These are phyloP conservation scores for Lypha dubia DNA, from an alignment of 2,888 invertebrate species.

Conservation along the genomic window DNA sequence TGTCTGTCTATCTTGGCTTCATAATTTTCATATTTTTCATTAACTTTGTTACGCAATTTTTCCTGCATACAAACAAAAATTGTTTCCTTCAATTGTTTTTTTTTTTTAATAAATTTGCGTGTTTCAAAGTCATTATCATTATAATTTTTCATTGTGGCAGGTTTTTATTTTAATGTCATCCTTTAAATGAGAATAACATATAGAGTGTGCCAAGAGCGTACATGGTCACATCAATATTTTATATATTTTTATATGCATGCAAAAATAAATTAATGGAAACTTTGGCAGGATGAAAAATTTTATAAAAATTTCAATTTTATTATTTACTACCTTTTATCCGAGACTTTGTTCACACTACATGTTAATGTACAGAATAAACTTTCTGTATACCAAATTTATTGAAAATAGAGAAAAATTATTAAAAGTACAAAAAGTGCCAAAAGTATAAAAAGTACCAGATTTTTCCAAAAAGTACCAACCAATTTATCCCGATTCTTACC, in stretches of 20 bases:
- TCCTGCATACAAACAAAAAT: conserved; percentile 2
- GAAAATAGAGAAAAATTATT: too few relatives aligned
- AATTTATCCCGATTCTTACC: too few relatives aligned
- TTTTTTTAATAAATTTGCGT: conserved; percentile 67
- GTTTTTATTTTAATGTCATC: conserved; percentile 18
- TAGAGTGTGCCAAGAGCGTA: conserved; percentile 37
- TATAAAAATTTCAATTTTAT: not conserved
- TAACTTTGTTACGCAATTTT: conserved; percentile 7
- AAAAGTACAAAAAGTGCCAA: too few relatives aligned
- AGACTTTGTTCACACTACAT: too few relatives aligned
- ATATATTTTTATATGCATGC: not conserved
- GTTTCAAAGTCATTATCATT: conserved; percentile 70
- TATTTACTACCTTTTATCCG: too few relatives aligned
- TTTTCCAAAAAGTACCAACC: too few relatives aligned
- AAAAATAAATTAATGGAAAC: not conserved
- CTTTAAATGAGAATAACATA: not conserved
- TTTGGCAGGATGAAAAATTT: not conserved
- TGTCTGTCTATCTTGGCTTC: not conserved
- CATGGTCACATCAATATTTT: conserved; percentile 32
- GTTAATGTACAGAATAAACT: too few relatives aligned
- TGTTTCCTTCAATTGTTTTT: conserved; percentile 56
- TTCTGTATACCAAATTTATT: too few relatives aligned
- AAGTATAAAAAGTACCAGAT: too few relatives aligned
- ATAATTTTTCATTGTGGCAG: conserved; percentile 48
- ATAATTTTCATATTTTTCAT: conserved; percentile 20